Base-by-base conservation (phyloP, 2,113 vertebrate species). In the Myanophis thanlyinensis region DNA sequence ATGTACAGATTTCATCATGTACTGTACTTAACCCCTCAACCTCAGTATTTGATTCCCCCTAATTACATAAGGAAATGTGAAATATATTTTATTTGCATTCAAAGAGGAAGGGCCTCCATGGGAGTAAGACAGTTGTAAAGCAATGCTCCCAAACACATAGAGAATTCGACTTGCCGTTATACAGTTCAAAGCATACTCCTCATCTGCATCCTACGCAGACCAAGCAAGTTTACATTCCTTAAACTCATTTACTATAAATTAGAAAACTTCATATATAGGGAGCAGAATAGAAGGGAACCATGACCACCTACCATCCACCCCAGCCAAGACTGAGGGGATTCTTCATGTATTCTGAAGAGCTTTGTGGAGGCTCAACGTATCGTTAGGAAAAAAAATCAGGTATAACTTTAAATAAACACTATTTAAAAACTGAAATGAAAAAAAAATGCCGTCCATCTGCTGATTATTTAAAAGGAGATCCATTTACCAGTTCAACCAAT, bases 391-490 rank as follows among this genome's bases (percentile, higher is more conserved):
- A 22, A 18, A 62, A 22, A 59, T 5, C 22, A 86, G 12, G 15
- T 47, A 86, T 52, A 46, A 86, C 30, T 47, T 67, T 51, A 59
- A 90, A 62, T 62, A 25, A 86, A 40, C 73, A 80, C 35, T 47
- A 11, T 92, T 84, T 91, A 59, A 91, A 93, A 88, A 0, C 85
- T 91, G 49, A 93, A 92, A 85, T 0, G 0, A 92, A 56, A 22
- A 44, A n/a, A 48, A 94, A 25, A 56, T 94, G 48, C 52, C 13
- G 52, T 1, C 15, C 44, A 25, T 0, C 0, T 2, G 51, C 2
- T 46, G 89, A 92, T 87, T 91, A 93, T 94, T 95, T 88, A 2
- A 0, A 95, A 87, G 48, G 25, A 46, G n/a, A 27, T 49, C 51
- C 1, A 0, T 84, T 46, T 49, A 44, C 8, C n/a, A 67, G n/a